A percentile compares a stretch with the other conserved stretches of the same genome.
phyloP scores from a whole-genome alignment of 2,797 vertebrate genomes.

The Acanthurus tractus region DNA sequence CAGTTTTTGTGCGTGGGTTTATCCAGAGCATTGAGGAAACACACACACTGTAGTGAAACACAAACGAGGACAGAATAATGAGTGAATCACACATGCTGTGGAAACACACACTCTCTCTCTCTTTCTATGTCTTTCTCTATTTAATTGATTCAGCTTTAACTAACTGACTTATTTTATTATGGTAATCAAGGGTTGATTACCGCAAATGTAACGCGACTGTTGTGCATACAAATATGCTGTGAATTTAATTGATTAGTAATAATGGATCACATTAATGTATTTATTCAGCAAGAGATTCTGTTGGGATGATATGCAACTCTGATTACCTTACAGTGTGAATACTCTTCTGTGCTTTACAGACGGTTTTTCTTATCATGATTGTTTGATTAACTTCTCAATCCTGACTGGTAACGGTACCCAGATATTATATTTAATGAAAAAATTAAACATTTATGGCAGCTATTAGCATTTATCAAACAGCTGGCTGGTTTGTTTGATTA shows the following conservation, averaged over 20 bases:
- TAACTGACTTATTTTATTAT: constrained; percentile 62
- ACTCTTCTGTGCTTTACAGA: constrained; percentile 24
- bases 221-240: constrained; percentile 38
- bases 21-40: constrained; percentile 50
- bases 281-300: constrained; percentile 37
- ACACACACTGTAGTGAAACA: constrained; percentile 28
- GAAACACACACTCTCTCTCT: neutral
- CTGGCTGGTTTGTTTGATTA: constrained; percentile 48
- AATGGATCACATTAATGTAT: constrained; percentile 41
- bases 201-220: constrained; percentile 42
- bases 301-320: constrained; percentile 18
- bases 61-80: constrained; percentile 46
- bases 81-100: constrained; percentile 32
- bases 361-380: neutral
- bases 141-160: constrained; percentile 49
- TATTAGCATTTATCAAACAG: constrained; percentile 31
- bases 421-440: neutral
- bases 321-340: constrained; percentile 15
- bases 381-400: constrained; percentile 1
- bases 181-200: constrained; percentile 65
- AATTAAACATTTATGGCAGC: constrained; percentile 8
- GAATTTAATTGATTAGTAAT: constrained; percentile 44
- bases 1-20: constrained; percentile 62
- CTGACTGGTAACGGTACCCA: constrained; percentile 25
- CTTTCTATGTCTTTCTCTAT: constrained; percentile 15